These are phyloP conservation scores for Trypoxylon attenuatum DNA, from an alignment of 2,888 invertebrate species.

Conservation along the genomic window DNA sequence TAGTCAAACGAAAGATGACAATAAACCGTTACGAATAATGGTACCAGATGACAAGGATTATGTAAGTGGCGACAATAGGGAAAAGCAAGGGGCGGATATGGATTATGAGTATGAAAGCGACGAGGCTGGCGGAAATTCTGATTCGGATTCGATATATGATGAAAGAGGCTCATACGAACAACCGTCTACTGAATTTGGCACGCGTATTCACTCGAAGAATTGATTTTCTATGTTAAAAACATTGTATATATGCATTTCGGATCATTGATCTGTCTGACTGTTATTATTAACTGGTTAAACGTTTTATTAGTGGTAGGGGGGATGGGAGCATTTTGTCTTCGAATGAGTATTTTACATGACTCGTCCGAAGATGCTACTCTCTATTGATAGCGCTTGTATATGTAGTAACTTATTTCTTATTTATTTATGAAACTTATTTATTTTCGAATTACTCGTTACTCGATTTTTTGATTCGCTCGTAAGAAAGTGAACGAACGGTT, in stretches of 20 bases:
- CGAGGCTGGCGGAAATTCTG: constrained; percentile 33
- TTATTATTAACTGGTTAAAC: constrained; percentile 18
- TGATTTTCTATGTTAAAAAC: constrained; percentile 34
- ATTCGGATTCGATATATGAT: constrained; percentile 31
- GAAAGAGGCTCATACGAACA: constrained; percentile 32
- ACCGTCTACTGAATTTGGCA: constrained; percentile 54
- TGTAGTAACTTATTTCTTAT: constrained; percentile 43
- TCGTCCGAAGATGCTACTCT: too few species aligned
- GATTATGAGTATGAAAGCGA: constrained; percentile 63
- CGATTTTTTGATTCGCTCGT: constrained; percentile 31
- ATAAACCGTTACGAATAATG: constrained; percentile 74
- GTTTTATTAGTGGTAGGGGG: too few species aligned
- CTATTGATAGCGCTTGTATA: too few species aligned
- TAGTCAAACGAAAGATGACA: constrained; percentile 32
- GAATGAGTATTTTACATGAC: too few species aligned
- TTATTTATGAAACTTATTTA: constrained; percentile 36
- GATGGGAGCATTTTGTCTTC: too few species aligned
- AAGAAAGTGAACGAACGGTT: constrained; percentile 18
- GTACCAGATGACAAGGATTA: constrained; percentile 75
- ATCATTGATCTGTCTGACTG: constrained; percentile 25
- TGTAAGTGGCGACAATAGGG: constrained; percentile 55
- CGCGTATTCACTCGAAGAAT: constrained; percentile 57
- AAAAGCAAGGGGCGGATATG: constrained; percentile 26
- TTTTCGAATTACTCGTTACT: constrained; percentile 33
- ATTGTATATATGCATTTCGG: constrained; percentile 17